A percentile compares a stretch with the other conserved stretches of the same genome.
Evolutionary conservation across 2,888 invertebrate species (phyloP).

Genomic region (Limenitis camilla): DNA sequence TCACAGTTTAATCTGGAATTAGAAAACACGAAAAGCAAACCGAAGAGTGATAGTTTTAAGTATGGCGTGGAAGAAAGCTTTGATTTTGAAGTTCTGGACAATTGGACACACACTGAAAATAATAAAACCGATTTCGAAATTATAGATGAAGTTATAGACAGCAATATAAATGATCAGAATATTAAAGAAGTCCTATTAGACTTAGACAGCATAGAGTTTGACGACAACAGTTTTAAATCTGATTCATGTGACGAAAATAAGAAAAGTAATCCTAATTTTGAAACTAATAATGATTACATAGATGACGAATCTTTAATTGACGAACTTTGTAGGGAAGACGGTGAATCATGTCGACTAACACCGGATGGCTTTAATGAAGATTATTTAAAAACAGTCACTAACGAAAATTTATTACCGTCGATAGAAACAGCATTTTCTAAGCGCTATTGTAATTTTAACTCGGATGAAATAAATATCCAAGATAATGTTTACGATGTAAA

Average conservation of each 20-base stretch:
- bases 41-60: conserved; percentile 52
- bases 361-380: conserved; percentile 58
- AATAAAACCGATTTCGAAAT: conserved; percentile 49
- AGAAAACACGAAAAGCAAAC: conserved; percentile 54
- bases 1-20: conserved; percentile 67
- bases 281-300: conserved; percentile 57
- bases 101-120: conserved; percentile 38
- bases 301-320: conserved; percentile 67
- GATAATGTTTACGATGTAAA: conserved; percentile 27
- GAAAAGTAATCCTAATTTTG: conserved; percentile 35
- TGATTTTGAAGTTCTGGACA: conserved; percentile 59
- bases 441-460: conserved; percentile 48
- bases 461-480: conserved; percentile 33
- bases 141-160: conserved; percentile 57
- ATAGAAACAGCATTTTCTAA: conserved; percentile 67
- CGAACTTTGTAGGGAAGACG: conserved; percentile 64
- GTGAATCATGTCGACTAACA: conserved; percentile 49
- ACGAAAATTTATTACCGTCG: conserved; percentile 55
- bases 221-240: conserved; percentile 47
- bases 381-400: conserved; percentile 40
- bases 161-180: conserved; percentile 58
- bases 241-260: conserved; percentile 34
- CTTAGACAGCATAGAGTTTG: conserved; percentile 61
- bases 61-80: conserved; percentile 62
- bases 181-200: conserved; percentile 66